phyloP scores from a whole-genome alignment of 2,113 vertebrate genomes.

The Poicephalus meyeri region DNA sequence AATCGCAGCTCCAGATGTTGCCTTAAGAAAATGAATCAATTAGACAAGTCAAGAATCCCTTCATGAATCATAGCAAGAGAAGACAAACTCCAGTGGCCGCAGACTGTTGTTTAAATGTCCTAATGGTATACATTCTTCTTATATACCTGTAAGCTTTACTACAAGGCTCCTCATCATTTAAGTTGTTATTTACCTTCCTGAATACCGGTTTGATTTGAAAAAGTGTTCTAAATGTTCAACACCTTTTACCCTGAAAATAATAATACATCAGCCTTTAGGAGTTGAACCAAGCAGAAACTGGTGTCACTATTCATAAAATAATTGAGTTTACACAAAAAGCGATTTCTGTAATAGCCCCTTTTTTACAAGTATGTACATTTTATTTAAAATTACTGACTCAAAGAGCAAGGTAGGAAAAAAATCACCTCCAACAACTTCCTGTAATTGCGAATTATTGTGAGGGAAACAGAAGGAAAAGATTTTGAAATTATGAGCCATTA shows the following conservation, averaged over 20 bases:
- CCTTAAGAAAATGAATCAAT: conserved; percentile 77
- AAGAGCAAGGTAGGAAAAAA: conserved; percentile 85
- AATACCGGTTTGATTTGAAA: conserved; percentile 71
- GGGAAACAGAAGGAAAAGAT: conserved; percentile 98
- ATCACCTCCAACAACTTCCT: conserved; percentile 99
- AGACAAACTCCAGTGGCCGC: not conserved
- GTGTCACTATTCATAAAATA: conserved; percentile 91
- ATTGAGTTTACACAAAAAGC: conserved; percentile 91
- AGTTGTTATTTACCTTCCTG: conserved; percentile 68
- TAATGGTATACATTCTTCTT: not conserved
- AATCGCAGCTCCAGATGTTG: conserved; percentile 74
- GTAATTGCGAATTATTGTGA: conserved; percentile 99
- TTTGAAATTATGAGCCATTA: conserved; percentile 99
- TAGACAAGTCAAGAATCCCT: conserved; percentile 71
- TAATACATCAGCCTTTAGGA: conserved; percentile 71
- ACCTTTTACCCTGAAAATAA: conserved; percentile 77
- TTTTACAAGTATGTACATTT: conserved; percentile 92
- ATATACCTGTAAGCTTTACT: conserved; percentile 31
- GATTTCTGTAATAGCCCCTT: conserved; percentile 82
- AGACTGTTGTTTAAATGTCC: not conserved
- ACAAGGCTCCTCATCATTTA: not conserved
- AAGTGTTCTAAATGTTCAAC: conserved; percentile 58
- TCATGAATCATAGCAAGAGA: conserved; percentile 57
- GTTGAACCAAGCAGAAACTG: conserved; percentile 80
- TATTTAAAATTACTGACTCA: conserved; percentile 90